phyloP scores from a whole-genome alignment of 2,113 vertebrate species.

The Cebidichthys violaceus region DNA sequence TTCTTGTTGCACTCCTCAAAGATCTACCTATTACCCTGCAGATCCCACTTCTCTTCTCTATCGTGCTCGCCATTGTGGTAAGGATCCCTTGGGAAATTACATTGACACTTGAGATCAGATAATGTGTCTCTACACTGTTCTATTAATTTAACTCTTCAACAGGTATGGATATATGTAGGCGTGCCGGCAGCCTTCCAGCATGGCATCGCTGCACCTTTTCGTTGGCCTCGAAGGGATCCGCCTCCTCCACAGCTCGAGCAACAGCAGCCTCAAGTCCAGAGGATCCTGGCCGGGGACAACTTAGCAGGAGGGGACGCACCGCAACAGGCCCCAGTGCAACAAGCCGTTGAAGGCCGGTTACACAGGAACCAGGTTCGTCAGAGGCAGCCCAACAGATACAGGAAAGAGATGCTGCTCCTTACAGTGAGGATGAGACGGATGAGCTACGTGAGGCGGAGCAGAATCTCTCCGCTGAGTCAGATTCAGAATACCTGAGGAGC shows the following conservation, averaged over 20 bases:
- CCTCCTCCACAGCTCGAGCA: conserved; percentile 49
- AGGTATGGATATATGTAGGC: conserved; percentile 74
- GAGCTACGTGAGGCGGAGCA: neutral
- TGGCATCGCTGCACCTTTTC: conserved; percentile 70
- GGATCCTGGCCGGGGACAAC: neutral
- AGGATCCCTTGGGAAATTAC: neutral
- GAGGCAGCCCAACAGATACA: conserved; percentile 15
- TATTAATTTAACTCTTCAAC: conserved; percentile 16
- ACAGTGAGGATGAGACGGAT: conserved; percentile 67
- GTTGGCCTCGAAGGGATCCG: conserved; percentile 56
- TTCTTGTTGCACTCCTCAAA: conserved; percentile 90
- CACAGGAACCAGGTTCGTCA: conserved; percentile 40
- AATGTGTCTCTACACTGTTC: neutral
- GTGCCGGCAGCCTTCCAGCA: conserved; percentile 77
- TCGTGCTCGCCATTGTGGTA: conserved; percentile 81
- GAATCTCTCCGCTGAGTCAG: conserved; percentile 13
- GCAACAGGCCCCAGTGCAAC: neutral
- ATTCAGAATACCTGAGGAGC: conserved; percentile 35
- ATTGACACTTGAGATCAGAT: neutral
- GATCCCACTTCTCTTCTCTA: conserved; percentile 86
- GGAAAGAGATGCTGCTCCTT: neutral
- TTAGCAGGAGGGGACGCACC: conserved; percentile 50
- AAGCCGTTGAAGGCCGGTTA: neutral
- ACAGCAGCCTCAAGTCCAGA: neutral
- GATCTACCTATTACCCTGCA: conserved; percentile 91